phyloP scores from a whole-genome alignment of 2,797 vertebrate genomes.

The Heteromormyrus szaboi region DNA sequence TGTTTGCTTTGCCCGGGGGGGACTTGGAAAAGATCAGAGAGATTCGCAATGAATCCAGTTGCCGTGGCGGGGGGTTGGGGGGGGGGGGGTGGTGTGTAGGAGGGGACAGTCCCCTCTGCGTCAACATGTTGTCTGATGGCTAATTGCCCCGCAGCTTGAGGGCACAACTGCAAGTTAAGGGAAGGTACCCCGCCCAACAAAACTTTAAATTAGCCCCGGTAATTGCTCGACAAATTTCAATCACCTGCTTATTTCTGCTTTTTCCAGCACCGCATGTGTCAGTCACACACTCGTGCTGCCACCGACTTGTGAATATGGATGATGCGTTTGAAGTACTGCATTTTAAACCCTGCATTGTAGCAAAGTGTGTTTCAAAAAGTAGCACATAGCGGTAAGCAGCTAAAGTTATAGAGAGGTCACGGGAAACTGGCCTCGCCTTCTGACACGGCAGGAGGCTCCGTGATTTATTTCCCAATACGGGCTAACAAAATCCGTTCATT shows the following conservation, averaged over 20 bases:
- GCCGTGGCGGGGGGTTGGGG: slow-evolving; percentile 30
- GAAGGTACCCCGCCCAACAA: slow-evolving; percentile 19
- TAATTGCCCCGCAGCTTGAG: slow-evolving; percentile 55
- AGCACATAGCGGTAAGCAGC: background rate
- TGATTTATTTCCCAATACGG: slow-evolving; percentile 19
- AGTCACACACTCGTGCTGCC: slow-evolving; percentile 34
- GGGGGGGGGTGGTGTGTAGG: slow-evolving; percentile 34
- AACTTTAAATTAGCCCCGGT: slow-evolving; percentile 28
- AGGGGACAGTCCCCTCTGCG: slow-evolving; percentile 58
- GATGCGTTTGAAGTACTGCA: slow-evolving; percentile 16
- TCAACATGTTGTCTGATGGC: slow-evolving; percentile 64
- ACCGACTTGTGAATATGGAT: background rate
- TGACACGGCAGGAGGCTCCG: background rate
- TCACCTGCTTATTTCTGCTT: slow-evolving; percentile 43
- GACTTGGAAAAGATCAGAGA: slow-evolving; percentile 56
- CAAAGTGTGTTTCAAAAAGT: background rate
- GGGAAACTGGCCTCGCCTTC: background rate
- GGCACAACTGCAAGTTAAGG: slow-evolving; percentile 32
- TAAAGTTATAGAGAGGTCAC: background rate
- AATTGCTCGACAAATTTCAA: slow-evolving; percentile 41
- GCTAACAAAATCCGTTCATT: slow-evolving; percentile 12
- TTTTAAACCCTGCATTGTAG: slow-evolving; percentile 44
- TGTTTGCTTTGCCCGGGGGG: slow-evolving; percentile 61
- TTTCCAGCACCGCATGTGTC: slow-evolving; percentile 39
- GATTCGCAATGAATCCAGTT: slow-evolving; percentile 52